Evolutionary conservation across 1,140 invertebrate genomes (phyloP).

Genomic region (Panagrolaimus sp.): DNA sequence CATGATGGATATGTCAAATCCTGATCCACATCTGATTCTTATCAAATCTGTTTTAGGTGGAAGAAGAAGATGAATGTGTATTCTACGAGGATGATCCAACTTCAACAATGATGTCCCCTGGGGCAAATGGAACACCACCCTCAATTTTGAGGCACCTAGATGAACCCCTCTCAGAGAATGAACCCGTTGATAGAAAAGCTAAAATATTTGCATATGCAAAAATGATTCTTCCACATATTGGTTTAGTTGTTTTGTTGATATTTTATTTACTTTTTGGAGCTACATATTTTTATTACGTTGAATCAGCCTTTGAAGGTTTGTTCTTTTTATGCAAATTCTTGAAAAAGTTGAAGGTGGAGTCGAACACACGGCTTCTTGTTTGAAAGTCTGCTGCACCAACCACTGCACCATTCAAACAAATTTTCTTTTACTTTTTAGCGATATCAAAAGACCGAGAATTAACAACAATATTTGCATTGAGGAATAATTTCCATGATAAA

Average conservation of each 20-base stretch:
- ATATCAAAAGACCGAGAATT: slow-evolving; percentile 53
- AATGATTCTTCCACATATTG: slow-evolving; percentile 55
- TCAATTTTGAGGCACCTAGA: not conserved
- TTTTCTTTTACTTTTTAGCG: not conserved
- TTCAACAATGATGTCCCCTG: not conserved
- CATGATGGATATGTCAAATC: not conserved
- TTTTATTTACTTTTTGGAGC: slow-evolving; percentile 53
- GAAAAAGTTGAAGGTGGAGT: slow-evolving; percentile 32
- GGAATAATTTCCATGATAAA: slow-evolving; percentile 55
- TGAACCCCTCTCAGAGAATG: not conserved
- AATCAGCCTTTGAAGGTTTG: slow-evolving; percentile 40
- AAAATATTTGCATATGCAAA: slow-evolving; percentile 34
- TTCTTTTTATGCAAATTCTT: slow-evolving; percentile 7
- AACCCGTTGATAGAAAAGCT: not conserved
- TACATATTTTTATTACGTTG: slow-evolving; percentile 51
- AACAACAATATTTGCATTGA: slow-evolving; percentile 47
- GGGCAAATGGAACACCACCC: not conserved
- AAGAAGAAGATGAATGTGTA: slow-evolving; percentile 4
- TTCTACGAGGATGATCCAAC: not conserved
- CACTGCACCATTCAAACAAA: not conserved
- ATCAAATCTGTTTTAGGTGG: slow-evolving; percentile 4
- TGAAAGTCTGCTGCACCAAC: slow-evolving; percentile 21
- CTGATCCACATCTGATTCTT: not conserved
- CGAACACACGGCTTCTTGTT: slow-evolving; percentile 14
- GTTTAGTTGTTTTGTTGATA: slow-evolving; percentile 53